These are phyloP conservation scores for Perizoma affinitatum DNA, from an alignment of 2,888 invertebrate species.

Conservation along the genomic window DNA sequence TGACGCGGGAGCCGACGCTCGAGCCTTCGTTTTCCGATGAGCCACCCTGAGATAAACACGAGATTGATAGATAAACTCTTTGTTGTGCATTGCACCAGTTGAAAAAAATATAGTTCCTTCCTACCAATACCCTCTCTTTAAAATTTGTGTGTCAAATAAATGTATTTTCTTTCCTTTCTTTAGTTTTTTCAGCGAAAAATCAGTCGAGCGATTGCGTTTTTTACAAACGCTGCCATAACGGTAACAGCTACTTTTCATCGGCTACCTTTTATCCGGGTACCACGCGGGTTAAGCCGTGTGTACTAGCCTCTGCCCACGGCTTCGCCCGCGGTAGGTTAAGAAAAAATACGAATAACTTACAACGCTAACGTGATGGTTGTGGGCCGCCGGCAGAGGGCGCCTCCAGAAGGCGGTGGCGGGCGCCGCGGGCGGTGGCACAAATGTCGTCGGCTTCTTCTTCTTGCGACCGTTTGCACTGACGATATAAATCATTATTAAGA, in stretches of 20 bases:
- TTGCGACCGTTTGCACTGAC: conserved; percentile 86
- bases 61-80: neutral
- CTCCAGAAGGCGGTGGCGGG: conserved; percentile 91
- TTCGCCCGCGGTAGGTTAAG: neutral
- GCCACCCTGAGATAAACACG: conserved; percentile 71
- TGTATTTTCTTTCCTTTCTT: too few species aligned
- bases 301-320: too few species aligned
- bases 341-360: too few species aligned
- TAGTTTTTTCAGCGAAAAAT: too few species aligned
- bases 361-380: conserved; percentile 67
- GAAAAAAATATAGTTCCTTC: too few species aligned
- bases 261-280: too few species aligned
- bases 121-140: too few species aligned
- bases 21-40: conserved; percentile 91
- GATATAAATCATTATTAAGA: neutral
- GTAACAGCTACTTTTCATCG: too few species aligned
- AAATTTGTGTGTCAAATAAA: too few species aligned
- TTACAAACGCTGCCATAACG: too few species aligned
- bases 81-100: neutral
- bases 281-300: too few species aligned
- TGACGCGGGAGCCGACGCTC: conserved; percentile 89
- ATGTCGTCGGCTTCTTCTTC: conserved; percentile 95
- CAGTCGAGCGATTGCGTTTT: too few species aligned
- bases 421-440: conserved; percentile 90
- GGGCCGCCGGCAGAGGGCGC: conserved; percentile 85